A percentile compares a stretch with the other conserved stretches of the same genome.
These are phyloP conservation scores for Myiotriccus ornatus DNA, from an alignment of 2,797 vertebrate species.

Conservation along the genomic window DNA sequence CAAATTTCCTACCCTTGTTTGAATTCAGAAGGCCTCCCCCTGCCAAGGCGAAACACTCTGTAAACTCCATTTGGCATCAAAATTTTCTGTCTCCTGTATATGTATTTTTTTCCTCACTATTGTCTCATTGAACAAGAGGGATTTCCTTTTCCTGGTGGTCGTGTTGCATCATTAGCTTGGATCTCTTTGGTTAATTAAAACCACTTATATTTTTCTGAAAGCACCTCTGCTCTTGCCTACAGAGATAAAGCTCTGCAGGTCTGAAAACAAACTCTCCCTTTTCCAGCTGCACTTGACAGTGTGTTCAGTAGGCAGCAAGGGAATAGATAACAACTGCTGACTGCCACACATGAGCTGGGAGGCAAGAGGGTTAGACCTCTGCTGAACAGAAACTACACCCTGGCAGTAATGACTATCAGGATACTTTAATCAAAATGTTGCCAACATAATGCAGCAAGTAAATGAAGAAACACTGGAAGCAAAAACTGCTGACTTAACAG, in stretches of 20 bases:
- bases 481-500: not conserved
- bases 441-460: not conserved
- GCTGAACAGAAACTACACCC: not conserved
- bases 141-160: not conserved
- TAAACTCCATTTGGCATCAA: not conserved
- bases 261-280: not conserved
- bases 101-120: not conserved
- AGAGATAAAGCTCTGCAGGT: not conserved
- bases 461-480: not conserved
- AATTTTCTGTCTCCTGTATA: not conserved
- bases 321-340: not conserved
- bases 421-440: not conserved
- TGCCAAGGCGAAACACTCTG: not conserved
- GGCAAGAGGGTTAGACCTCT: not conserved
- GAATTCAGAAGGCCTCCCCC: not conserved
- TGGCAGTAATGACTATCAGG: not conserved
- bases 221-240: not conserved
- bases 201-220: not conserved
- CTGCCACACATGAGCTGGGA: not conserved
- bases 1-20: not conserved
- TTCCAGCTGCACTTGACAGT: not conserved
- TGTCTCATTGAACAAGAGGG: not conserved
- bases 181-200: not conserved
- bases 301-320: not conserved
- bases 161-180: not conserved